phyloP scores from a whole-genome alignment of 1,140 invertebrate genomes.

The Magallana gigas region DNA sequence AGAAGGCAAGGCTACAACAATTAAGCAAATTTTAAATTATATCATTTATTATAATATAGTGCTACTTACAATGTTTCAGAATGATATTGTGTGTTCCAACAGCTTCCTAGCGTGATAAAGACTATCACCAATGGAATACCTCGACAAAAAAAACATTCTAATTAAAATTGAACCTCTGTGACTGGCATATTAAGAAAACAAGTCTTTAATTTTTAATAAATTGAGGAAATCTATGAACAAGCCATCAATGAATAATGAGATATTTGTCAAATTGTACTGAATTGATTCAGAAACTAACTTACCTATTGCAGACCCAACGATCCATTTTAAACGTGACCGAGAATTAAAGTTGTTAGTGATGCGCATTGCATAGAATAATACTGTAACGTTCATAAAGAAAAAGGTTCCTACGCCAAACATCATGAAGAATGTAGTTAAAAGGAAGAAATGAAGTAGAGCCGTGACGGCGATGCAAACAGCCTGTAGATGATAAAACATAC shows the following conservation, averaged over 20 bases:
- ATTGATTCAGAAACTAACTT: background rate
- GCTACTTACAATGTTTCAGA: background rate
- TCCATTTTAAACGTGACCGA: background rate
- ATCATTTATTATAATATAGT: too few relatives aligned
- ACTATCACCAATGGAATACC: constrained; percentile 12
- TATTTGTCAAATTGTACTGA: background rate
- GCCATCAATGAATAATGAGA: background rate
- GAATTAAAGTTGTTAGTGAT: constrained; percentile 13
- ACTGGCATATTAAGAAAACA: background rate
- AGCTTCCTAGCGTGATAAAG: background rate
- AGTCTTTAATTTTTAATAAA: background rate
- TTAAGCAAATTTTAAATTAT: too few relatives aligned
- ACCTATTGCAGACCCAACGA: background rate
- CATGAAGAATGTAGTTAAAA: background rate
- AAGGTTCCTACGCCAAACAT: constrained; percentile 1
- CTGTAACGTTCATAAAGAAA: background rate
- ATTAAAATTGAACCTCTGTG: background rate
- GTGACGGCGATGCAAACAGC: background rate
- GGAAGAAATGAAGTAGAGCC: background rate
- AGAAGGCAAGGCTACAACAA: too few relatives aligned
- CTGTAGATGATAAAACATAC: background rate
- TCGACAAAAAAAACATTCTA: background rate
- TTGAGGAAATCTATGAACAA: too few relatives aligned
- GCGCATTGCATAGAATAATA: constrained; percentile 1
- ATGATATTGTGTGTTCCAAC: background rate